A percentile compares a stretch with the other conserved stretches of the same genome.
These are phyloP conservation scores for Campoplex capitator DNA, from an alignment of 2,888 invertebrate species.

Conservation along the genomic window DNA sequence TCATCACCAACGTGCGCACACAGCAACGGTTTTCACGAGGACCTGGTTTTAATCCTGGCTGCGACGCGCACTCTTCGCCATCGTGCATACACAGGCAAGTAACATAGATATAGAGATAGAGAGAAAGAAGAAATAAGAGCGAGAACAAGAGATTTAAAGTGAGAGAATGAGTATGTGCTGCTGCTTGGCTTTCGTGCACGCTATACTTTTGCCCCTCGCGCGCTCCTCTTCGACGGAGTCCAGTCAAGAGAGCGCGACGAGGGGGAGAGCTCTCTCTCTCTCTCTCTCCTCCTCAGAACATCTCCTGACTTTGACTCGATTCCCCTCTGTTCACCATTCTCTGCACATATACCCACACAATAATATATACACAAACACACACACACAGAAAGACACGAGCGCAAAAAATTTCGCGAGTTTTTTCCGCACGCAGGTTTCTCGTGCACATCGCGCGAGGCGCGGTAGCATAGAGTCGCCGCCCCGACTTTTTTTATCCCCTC, in stretches of 20 bases:
- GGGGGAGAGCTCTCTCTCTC: neutral
- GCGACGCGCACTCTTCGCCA: constrained; percentile 56
- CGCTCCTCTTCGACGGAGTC: constrained; percentile 32
- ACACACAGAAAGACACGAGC: constrained; percentile 18
- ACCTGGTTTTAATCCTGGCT: constrained; percentile 55
- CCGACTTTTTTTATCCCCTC: constrained; percentile 52
- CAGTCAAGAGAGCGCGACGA: constrained; percentile 50
- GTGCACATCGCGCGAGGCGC: constrained; percentile 43
- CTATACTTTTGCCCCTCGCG: constrained; percentile 40
- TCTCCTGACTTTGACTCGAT: constrained; percentile 47
- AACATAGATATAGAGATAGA: constrained; percentile 12
- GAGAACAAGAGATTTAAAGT: constrained; percentile 18
- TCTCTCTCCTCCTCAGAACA: constrained; percentile 36
- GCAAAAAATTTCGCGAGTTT: constrained; percentile 47
- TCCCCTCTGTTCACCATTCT: constrained; percentile 11
- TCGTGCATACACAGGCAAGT: constrained; percentile 42
- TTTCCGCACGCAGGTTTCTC: constrained; percentile 55
- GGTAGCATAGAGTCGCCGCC: constrained; percentile 55
- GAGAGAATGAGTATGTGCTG: constrained; percentile 26
- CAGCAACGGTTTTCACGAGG: constrained; percentile 39
- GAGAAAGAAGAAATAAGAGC: constrained; percentile 40
- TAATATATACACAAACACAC: constrained; percentile 8
- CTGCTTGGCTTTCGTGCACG: constrained; percentile 16
- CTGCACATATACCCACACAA: neutral
- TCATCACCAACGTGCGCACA: constrained; percentile 33